These are phyloP conservation scores for Bicyclus anynana DNA, from an alignment of 1,140 invertebrate genomes.

Conservation along the genomic window DNA sequence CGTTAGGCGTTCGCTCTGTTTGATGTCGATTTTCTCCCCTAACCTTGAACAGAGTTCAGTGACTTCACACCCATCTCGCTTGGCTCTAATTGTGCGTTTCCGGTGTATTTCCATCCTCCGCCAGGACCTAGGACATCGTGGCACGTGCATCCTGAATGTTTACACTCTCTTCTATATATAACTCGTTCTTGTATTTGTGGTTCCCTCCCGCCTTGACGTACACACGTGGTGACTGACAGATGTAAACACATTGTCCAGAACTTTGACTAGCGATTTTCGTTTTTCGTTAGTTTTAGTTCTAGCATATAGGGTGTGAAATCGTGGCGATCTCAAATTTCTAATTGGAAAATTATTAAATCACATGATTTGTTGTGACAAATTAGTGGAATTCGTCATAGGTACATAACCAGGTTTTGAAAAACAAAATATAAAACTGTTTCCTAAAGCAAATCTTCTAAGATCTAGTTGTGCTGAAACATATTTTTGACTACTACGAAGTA, in stretches of 20 bases:
- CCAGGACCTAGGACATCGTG: slow-evolving; percentile 49
- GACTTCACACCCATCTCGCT: slow-evolving; percentile 42
- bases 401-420: too few relatives aligned
- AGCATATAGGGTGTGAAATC: too few relatives aligned
- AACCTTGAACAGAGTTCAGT: slow-evolving; percentile 58
- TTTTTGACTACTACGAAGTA: too few relatives aligned
- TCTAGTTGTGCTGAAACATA: too few relatives aligned
- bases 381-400: too few relatives aligned
- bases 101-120: slow-evolving; percentile 52
- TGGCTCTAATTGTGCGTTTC: slow-evolving; percentile 51
- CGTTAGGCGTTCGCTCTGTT: slow-evolving; percentile 17
- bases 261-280: background rate
- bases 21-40: slow-evolving; percentile 46
- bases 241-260: slow-evolving; percentile 19
- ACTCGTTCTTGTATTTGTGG: slow-evolving; percentile 13
- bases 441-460: too few relatives aligned
- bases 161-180: slow-evolving; percentile 29
- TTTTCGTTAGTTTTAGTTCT: background rate
- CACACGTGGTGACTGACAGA: slow-evolving; percentile 15
- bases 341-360: too few relatives aligned
- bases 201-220: slow-evolving; percentile 15
- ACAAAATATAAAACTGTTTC: too few relatives aligned
- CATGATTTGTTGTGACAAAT: too few relatives aligned
- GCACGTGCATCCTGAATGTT: slow-evolving; percentile 50
- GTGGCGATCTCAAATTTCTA: too few relatives aligned